Evolutionary conservation across 2,888 invertebrate species (phyloP).

Genomic region (Drosophila formosana): DNA sequence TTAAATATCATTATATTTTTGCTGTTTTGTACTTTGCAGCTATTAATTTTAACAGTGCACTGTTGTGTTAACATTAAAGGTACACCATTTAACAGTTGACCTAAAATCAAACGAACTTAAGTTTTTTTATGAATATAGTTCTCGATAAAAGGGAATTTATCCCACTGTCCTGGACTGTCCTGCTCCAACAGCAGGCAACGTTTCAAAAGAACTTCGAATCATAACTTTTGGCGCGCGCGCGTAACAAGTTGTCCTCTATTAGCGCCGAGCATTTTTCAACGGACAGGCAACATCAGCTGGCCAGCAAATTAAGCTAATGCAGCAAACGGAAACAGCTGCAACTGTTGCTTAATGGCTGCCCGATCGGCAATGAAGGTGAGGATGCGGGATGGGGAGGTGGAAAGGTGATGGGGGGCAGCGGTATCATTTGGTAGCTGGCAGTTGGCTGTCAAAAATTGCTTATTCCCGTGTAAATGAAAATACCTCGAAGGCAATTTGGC

Average conservation of each 20-base stretch:
- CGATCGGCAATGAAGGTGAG: conserved; percentile 2
- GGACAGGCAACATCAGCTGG: conserved; percentile 61
- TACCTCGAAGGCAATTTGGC: conserved; percentile 78
- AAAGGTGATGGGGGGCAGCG: not conserved
- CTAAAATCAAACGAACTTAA: too few relatives aligned
- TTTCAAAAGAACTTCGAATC: conserved; percentile 63
- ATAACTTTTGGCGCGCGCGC: conserved; percentile 62
- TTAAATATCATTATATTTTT: too few relatives aligned
- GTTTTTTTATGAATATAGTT: too few relatives aligned
- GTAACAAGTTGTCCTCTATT: conserved; percentile 74
- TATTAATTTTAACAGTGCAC: not conserved
- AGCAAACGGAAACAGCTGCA: conserved; percentile 65
- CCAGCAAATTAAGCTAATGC: conserved; percentile 72
- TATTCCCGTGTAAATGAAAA: conserved; percentile 49
- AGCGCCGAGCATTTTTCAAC: conserved; percentile 56
- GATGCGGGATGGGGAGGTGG: not conserved
- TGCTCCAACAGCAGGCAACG: conserved; percentile 19
- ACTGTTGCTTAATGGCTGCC: conserved; percentile 54
- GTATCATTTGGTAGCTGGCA: conserved; percentile 17
- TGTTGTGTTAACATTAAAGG: not conserved
- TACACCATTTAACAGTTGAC: too few relatives aligned
- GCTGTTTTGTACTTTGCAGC: too few relatives aligned
- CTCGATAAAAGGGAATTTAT: too few relatives aligned
- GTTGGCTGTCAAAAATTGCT: conserved; percentile 53
- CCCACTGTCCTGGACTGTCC: conserved; percentile 3